Conservation (phyloP, 2,113 vertebrate genomes). For the Laticauda colubrina region DNA sequence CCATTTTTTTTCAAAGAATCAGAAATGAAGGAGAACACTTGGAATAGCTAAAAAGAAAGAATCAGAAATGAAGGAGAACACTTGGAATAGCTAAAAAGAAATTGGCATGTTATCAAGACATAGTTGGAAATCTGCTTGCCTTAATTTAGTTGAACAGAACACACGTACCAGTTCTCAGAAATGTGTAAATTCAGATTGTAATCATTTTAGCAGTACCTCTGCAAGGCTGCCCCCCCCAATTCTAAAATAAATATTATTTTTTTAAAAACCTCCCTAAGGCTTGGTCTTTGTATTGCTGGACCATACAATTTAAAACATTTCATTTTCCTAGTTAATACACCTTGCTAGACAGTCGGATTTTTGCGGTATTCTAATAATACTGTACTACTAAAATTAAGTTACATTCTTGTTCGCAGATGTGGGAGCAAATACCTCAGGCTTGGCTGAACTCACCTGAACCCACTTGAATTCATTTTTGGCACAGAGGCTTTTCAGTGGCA, state of each 20-base stretch:
- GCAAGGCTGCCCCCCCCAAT: background rate
- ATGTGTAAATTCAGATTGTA: constrained; percentile 13
- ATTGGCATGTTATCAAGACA: background rate
- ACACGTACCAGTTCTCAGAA: constrained; percentile 35
- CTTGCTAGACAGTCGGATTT: constrained; percentile 44
- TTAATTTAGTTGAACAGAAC: constrained; percentile 37
- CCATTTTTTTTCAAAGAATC: background rate
- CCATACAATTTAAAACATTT: constrained; percentile 44
- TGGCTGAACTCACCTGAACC: background rate
- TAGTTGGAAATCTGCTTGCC: accelerated
- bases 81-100: background rate
- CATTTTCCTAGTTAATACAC: constrained; percentile 48
- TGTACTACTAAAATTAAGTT: constrained; percentile 28
- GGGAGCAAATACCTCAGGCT: constrained; percentile 15
- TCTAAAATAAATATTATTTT: constrained; percentile 18
- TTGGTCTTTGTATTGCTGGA: constrained; percentile 34
- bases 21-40: background rate
- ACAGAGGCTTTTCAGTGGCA: background rate
- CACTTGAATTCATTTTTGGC: background rate
- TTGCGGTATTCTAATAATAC: constrained; percentile 29
- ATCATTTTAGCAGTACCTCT: constrained; percentile 44
- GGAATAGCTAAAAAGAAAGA: background rate
- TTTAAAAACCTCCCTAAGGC: constrained; percentile 14
- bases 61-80: background rate
- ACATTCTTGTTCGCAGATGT: constrained; percentile 28